Evolutionary conservation across 2,797 vertebrate species (phyloP), one percentile per base, ranked within the genome.

Genomic region (Onychomys arenicola): DNA sequence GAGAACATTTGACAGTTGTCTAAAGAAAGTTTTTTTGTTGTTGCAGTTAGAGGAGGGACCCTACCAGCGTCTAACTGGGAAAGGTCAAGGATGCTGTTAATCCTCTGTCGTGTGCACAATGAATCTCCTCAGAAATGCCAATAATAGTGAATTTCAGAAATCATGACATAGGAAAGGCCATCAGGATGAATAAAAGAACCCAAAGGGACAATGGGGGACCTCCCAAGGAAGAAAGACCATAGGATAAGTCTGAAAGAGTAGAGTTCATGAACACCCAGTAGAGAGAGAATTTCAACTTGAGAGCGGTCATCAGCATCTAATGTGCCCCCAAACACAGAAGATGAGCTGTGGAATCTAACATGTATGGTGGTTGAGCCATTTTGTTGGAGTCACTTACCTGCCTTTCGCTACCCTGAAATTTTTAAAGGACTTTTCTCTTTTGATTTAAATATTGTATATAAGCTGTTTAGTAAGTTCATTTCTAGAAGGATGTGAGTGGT

Each of bases 361-460:
- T 63, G 29, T 37, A 52, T 57, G 4, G 46, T 13, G 34, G 32
- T 40, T 83, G 61, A 65, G 59, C 49, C 25, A 32, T 57, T 77
- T 23, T 75, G 10, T 59, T 78, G 52, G 14, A 32, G 57, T 37
- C 55, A 8, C 82, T 23, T n/a, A 37, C 29, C 65, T 65, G 4
- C 27, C 59, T 71, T 69, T 85, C 10, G 69, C 5, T 34, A 49
- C 34, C 27, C 34, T 96, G 49, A 7, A 17, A 89, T 13, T 37
- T 83, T 94, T 82, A 82, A 34, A 49, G 29, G 25, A 32, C 32
- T 32, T 75, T 69, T 88, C 32, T 77, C 34, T 93, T 94, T 95
- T 75, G 37, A 65, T 73, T 90, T 21, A 90, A n/a, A 90, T 89
- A 76, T 11, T 85, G 2, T 67, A 32, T 34, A 40, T 69, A 63